Evolutionary conservation across 1,140 invertebrate species (phyloP).

Genomic region (Mycetomoellerius zeteki): DNA sequence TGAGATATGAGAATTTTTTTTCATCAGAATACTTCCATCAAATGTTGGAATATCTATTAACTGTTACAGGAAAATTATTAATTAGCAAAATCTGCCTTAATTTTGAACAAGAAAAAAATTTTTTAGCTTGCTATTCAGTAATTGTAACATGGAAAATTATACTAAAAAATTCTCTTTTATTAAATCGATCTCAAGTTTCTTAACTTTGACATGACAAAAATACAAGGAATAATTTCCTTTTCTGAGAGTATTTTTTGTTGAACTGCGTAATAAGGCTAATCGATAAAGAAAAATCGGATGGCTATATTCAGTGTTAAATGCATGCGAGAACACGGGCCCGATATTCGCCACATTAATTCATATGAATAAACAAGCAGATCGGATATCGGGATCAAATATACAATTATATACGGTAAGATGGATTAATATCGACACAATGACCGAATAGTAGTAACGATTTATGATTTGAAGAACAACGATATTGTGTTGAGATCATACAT

Average conservation of each 20-base stretch:
- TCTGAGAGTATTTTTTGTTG: neutral
- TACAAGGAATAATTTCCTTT: neutral
- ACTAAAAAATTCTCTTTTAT: slow-evolving; percentile 2
- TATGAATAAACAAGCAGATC: slow-evolving; percentile 56
- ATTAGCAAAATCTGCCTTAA: no score
- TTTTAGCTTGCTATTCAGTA: neutral
- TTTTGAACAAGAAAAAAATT: neutral
- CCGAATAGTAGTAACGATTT: neutral
- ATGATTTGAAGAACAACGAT: slow-evolving; percentile 10
- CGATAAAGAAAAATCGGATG: slow-evolving; percentile 19
- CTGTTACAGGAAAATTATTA: no score
- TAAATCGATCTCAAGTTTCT: neutral
- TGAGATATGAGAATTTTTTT: neutral
- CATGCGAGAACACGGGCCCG: slow-evolving; percentile 41
- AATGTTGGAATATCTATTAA: neutral
- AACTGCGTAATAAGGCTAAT: slow-evolving; percentile 5
- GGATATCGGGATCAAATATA: slow-evolving; percentile 55
- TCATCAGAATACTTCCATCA: neutral
- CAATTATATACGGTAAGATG: slow-evolving; percentile 22
- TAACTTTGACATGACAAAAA: neutral
- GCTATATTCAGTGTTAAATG: slow-evolving; percentile 21
- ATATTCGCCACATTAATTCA: slow-evolving; percentile 57
- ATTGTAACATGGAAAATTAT: neutral
- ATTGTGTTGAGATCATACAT: neutral
- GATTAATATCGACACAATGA: slow-evolving; percentile 46